These are phyloP conservation scores for Scolopax bukidnonensis DNA, from an alignment of 2,797 vertebrate species.

Conservation along the genomic window DNA sequence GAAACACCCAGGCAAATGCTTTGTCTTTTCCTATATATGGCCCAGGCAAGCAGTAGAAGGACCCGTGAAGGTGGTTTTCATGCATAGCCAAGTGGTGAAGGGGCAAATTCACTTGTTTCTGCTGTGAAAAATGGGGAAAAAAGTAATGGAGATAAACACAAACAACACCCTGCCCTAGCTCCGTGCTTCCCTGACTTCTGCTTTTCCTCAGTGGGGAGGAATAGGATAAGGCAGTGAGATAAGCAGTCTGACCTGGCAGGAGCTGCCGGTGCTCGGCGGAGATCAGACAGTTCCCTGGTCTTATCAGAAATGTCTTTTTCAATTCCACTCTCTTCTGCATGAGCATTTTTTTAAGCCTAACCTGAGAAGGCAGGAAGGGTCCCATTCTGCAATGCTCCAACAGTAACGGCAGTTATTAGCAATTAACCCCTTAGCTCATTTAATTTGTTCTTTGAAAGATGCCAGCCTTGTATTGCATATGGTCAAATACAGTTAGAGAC, in stretches of 20 bases:
- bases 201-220: not conserved
- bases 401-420: slow-evolving; percentile 4
- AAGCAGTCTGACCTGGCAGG: not conserved
- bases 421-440: slow-evolving; percentile 70
- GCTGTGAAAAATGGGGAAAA: not conserved
- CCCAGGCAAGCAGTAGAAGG: not conserved
- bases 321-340: not conserved
- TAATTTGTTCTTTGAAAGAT: slow-evolving; percentile 58
- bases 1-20: not conserved
- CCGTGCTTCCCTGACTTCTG: not conserved
- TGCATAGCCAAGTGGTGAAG: fast-evolving
- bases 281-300: not conserved
- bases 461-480: not conserved
- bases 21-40: not conserved
- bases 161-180: not conserved
- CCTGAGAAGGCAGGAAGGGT: not conserved
- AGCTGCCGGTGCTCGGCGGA: not conserved
- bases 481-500: slow-evolving; percentile 36
- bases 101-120: not conserved
- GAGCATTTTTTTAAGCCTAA: not conserved
- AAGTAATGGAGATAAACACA: not conserved
- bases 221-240: not conserved
- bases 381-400: not conserved
- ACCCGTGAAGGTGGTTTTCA: not conserved
- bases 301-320: not conserved